These are phyloP conservation scores for Calyptomena viridis DNA, from an alignment of 2,113 vertebrate genomes.

Conservation along the genomic window DNA sequence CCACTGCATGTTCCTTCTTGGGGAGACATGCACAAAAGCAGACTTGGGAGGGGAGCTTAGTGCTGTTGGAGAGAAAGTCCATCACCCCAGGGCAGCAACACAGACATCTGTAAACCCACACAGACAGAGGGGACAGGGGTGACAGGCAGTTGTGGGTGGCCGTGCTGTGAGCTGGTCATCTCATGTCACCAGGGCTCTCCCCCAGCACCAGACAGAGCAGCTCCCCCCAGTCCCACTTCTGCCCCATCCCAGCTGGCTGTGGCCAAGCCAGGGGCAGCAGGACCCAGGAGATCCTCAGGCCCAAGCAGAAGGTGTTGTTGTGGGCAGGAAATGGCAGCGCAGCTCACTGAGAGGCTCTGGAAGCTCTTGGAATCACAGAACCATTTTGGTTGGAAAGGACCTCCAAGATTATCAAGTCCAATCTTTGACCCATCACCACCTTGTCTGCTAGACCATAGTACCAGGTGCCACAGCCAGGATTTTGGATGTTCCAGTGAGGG, in stretches of 20 bases:
- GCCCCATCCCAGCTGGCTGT: neutral
- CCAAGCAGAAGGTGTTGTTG: rapidly evolving
- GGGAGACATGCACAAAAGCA: neutral
- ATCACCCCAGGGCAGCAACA: neutral
- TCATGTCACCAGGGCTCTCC: neutral
- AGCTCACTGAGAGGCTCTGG: neutral
- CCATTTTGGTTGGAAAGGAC: neutral
- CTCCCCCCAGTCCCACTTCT: rapidly evolving
- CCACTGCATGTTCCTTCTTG: neutral
- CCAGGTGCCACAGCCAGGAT: neutral
- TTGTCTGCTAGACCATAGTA: neutral
- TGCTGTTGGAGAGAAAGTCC: neutral
- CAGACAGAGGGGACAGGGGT: neutral
- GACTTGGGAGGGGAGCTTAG: neutral
- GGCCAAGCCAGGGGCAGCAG: neutral
- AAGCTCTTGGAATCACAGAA: neutral
- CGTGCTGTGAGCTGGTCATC: neutral
- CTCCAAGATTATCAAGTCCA: rapidly evolving
- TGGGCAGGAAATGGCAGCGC: rapidly evolving
- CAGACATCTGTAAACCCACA: rapidly evolving
- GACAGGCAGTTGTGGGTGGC: neutral
- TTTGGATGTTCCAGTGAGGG: neutral
- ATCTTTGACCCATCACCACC: neutral
- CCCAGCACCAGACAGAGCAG: neutral
- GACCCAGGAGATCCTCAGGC: neutral